Evolutionary conservation across 2,797 vertebrate species (phyloP), one percentile per base, ranked within the genome.

Genomic region (Gouania willdenowi): DNA sequence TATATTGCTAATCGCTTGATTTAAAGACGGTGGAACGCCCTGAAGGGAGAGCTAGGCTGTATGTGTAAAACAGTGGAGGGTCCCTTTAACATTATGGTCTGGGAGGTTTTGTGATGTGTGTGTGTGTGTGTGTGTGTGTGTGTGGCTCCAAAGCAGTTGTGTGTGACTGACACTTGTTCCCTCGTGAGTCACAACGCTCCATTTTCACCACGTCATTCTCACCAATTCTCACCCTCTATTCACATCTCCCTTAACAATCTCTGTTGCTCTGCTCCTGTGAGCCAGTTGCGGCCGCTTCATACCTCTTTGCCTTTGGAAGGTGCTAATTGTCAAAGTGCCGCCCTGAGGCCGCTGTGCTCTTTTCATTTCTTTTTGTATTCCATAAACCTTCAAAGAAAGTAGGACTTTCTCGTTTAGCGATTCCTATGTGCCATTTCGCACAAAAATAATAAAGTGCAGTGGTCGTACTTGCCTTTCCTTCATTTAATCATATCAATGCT

Each of bases 161-260:
- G 17, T 27, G 25, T 4, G 26, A 6, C 3, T 12, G 11, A 11
- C 26, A 23, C 8, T 23, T 4, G 23, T 17, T 5, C 16, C 33
- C 41, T 28, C 35, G 28, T 8, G 37, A 10, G n/a, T 22, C 11
- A 16, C 10, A 12, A 8, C 28, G 11, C 29, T 33, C 45, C 64
- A 54, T 25, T 59, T 43, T 42, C 44, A 58, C 50, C n/a, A 26
- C 27, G 24, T 70, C 45, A 72, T 71, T 81, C 70, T 54, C 75
- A 54, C 68, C 70, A 63, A 79, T 80, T 78, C 65, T 63, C 77
- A 75, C 72, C 41, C 31, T 54, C 38, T 12, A 4, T 46, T 65
- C 39, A 21, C 43, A 39, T 64, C 61, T 54, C 39, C 47, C 26
- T 24, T 12, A 35, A 51, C 60, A 45, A 38, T 18, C 27, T 11